Percentiles rank a stretch among this genome's conserved stretches.
Conservation (phyloP, 2,888 invertebrate genomes). For the Orchestes rusci region DNA sequence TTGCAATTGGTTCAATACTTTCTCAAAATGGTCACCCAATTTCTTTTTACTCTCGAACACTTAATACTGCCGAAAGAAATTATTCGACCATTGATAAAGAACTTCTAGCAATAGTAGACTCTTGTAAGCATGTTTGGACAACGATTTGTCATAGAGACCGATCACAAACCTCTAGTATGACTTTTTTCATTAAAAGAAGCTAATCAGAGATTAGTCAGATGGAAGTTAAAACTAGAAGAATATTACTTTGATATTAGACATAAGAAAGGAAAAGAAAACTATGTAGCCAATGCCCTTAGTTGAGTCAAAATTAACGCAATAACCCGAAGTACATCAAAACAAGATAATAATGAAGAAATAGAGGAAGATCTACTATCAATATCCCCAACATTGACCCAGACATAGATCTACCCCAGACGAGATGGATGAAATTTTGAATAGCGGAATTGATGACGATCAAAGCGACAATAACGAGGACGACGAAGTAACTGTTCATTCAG, state of each 20-base stretch:
- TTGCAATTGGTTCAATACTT: constrained; percentile 10
- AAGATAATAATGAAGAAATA: too few relatives aligned
- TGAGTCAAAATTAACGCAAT: constrained; percentile 8
- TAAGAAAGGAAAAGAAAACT: constrained; percentile 13
- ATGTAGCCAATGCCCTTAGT: constrained; percentile 11
- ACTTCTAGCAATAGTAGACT: constrained; percentile 20
- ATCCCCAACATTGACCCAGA: too few relatives aligned
- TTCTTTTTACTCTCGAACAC: constrained; percentile 2
- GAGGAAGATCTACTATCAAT: too few relatives aligned
- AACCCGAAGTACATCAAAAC: too few relatives aligned
- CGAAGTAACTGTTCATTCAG: too few relatives aligned
- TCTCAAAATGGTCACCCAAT: constrained; percentile 10
- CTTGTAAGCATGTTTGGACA: constrained; percentile 23
- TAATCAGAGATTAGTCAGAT: constrained; percentile 6
- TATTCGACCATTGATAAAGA: constrained; percentile 14
- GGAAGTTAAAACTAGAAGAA: constrained; percentile 19
- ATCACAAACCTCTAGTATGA: constrained; percentile 12
- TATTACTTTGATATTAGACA: constrained; percentile 17
- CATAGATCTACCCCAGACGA: too few relatives aligned
- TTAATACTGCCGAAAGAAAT: constrained; percentile 9
- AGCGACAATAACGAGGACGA: too few relatives aligned
- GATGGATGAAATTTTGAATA: too few relatives aligned
- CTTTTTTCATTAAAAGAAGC: constrained; percentile 12
- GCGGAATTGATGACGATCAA: too few relatives aligned
- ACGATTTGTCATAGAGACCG: constrained; percentile 9